phyloP scores from a whole-genome alignment of 2,113 vertebrate genomes.

The Platysteira castanea region DNA sequence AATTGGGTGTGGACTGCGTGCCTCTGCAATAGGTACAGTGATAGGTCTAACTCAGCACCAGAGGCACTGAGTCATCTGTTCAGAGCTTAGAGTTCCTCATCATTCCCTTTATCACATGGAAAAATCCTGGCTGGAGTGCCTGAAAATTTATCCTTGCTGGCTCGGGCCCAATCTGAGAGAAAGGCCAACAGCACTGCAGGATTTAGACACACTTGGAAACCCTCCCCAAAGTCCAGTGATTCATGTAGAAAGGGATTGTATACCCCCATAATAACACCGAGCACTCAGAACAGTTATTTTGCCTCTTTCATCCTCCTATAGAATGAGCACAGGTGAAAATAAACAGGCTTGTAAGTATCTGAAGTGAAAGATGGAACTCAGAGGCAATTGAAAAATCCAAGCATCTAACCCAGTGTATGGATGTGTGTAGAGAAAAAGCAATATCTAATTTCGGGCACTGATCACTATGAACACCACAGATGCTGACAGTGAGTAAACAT shows the following conservation, averaged over 20 bases:
- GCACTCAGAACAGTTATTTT: not conserved
- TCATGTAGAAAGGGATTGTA: not conserved
- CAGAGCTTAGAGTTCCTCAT: constrained; percentile 48
- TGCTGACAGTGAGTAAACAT: not conserved
- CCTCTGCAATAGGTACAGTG: constrained; percentile 31
- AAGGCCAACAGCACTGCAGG: not conserved
- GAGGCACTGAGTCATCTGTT: constrained; percentile 55
- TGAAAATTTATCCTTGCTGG: not conserved
- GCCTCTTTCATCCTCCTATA: not conserved
- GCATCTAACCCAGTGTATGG: not conserved
- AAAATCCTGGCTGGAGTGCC: constrained; percentile 8
- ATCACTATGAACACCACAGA: not conserved
- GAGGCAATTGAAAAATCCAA: not conserved
- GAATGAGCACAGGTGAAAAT: not conserved
- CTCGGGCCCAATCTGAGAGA: not conserved
- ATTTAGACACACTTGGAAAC: not conserved
- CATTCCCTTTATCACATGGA: not conserved
- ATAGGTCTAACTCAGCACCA: constrained; percentile 45
- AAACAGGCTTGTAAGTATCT: not conserved
- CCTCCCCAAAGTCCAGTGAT: not conserved
- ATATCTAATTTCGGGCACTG: not conserved
- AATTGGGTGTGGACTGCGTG: constrained; percentile 20
- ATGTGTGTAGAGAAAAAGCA: not conserved
- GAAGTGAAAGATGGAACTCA: not conserved
- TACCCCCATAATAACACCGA: not conserved